phyloP scores from a whole-genome alignment of 30 jellyfish, hydroid and myxozoan species.

The Nemopilema nomurai region DNA sequence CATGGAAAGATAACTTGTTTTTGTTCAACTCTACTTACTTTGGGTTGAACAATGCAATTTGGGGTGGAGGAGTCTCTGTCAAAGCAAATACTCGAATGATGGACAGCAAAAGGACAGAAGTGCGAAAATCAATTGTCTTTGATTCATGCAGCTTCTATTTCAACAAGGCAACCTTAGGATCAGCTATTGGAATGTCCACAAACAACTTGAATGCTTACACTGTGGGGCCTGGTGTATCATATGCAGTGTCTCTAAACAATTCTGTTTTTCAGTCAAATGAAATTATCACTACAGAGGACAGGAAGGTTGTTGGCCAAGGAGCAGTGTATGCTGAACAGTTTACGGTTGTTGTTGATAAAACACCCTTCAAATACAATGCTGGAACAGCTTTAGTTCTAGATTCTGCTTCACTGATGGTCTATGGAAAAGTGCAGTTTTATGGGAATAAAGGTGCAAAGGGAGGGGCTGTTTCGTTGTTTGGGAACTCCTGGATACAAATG shows the following conservation, averaged over 20 bases:
- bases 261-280: conserved; percentile 40
- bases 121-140: conserved; percentile 9
- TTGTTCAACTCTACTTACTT: conserved; percentile 4
- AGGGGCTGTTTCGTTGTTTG: conserved; percentile 83
- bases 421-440: conserved; percentile 34
- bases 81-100: conserved; percentile 54
- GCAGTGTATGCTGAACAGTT: conserved; percentile 79
- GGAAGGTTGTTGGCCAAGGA: conserved; percentile 89
- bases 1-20: conserved; percentile 25
- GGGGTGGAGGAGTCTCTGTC: conserved; percentile 91
- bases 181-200: conserved; percentile 78
- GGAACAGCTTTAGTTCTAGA: conserved; percentile 82
- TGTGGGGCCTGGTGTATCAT: conserved; percentile 69
- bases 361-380: conserved; percentile 25
- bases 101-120: not conserved
- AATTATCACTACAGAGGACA: conserved; percentile 65
- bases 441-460: conserved; percentile 72
- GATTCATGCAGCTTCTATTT: conserved; percentile 18
- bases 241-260: conserved; percentile 20
- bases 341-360: conserved; percentile 3
- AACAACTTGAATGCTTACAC: conserved; percentile 39
- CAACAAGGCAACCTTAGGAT: conserved; percentile 81
- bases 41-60: conserved; percentile 56
- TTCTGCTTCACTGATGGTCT: conserved; percentile 36
- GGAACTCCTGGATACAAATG: conserved; percentile 64